These are phyloP conservation scores for Passerina amoena DNA, from an alignment of 2,113 vertebrate species.

Conservation along the genomic window DNA sequence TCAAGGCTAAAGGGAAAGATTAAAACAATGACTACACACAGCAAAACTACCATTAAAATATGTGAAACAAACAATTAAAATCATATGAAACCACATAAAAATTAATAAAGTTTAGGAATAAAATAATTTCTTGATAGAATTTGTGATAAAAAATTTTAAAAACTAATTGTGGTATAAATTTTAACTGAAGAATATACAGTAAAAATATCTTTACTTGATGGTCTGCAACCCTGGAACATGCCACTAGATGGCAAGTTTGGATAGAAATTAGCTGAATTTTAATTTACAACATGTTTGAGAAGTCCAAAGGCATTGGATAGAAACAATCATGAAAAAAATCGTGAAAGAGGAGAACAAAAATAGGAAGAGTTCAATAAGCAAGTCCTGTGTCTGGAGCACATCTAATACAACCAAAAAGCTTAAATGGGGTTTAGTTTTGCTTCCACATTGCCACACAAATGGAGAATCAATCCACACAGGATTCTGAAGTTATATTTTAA, in stretches of 20 bases:
- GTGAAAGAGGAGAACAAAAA: not conserved
- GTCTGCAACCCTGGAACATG: not conserved
- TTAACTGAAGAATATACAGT: not conserved
- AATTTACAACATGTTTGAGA: not conserved
- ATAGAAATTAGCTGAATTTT: not conserved
- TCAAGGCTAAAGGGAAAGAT: not conserved
- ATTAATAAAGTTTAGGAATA: fast-evolving
- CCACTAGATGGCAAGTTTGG: slow-evolving; percentile 64
- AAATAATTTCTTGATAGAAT: not conserved
- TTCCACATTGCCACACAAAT: not conserved
- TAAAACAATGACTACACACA: not conserved
- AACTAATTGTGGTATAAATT: not conserved
- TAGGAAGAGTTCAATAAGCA: not conserved
- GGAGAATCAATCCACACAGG: fast-evolving
- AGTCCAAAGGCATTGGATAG: not conserved
- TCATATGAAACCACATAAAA: not conserved
- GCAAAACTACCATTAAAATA: not conserved
- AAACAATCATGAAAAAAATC: not conserved
- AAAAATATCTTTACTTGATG: not conserved
- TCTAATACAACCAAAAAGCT: not conserved
- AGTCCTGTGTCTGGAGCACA: not conserved
- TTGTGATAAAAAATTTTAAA: not conserved
- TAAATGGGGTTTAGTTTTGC: not conserved
- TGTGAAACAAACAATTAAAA: not conserved
- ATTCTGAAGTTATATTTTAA: not conserved